Evolutionary conservation across 2,113 vertebrate species (phyloP).

Genomic region (Ardeotis arabs): DNA sequence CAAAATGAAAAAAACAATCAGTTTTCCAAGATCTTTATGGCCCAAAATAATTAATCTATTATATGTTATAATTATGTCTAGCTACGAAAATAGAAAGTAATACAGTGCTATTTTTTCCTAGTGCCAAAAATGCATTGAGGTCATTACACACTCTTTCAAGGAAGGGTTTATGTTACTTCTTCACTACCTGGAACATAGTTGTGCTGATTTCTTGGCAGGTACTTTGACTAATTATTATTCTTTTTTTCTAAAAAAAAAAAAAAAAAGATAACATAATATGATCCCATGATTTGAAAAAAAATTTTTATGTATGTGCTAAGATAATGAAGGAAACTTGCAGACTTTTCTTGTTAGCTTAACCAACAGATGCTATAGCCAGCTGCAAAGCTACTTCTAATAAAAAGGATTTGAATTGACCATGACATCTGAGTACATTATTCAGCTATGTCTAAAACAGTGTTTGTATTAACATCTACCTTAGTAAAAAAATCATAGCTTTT

Average conservation of each 20-base stretch:
- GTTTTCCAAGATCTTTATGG: not conserved
- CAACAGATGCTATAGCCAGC: not conserved
- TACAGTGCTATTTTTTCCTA: not conserved
- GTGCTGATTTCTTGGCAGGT: not conserved
- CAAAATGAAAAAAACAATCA: not conserved
- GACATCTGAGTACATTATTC: not conserved
- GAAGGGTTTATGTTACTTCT: not conserved
- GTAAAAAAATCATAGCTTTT: not conserved
- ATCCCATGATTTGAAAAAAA: not conserved
- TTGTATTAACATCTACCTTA: not conserved
- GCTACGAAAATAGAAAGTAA: slow-evolving; percentile 8
- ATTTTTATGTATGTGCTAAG: not conserved
- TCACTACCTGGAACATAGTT: not conserved
- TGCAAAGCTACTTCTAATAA: not conserved
- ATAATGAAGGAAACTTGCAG: not conserved
- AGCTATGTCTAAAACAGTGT: not conserved
- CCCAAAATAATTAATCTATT: not conserved
- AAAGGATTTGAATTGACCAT: not conserved
- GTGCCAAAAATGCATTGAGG: not conserved
- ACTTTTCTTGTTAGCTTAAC: not conserved
- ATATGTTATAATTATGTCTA: slow-evolving; percentile 6
- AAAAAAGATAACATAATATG: not conserved
- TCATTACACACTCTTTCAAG: not conserved
- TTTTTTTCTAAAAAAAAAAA: too few relatives aligned
- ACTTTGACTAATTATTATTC: not conserved